phyloP scores from a whole-genome alignment of 2,113 vertebrate species.

The Chauna torquata region DNA sequence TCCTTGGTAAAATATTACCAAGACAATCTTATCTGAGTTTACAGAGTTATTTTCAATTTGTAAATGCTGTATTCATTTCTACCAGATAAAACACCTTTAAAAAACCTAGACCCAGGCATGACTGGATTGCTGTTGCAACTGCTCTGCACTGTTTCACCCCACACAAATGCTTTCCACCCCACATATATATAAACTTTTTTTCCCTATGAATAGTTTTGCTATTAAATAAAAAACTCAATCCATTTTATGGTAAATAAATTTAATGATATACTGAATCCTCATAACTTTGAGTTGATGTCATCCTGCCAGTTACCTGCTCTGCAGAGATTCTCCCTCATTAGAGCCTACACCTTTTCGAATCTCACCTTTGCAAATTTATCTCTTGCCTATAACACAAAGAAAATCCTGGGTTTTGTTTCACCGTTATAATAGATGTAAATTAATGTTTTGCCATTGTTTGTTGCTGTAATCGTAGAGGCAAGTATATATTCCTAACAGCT shows the following conservation, averaged over 20 bases:
- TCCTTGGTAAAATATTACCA: slow-evolving; percentile 70
- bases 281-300: slow-evolving; percentile 42
- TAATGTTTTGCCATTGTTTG: slow-evolving; percentile 83
- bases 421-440: slow-evolving; percentile 81
- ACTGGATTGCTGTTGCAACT: slow-evolving; percentile 37
- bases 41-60: slow-evolving; percentile 79
- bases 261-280: slow-evolving; percentile 40
- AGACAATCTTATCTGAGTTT: slow-evolving; percentile 81
- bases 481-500: slow-evolving; percentile 84
- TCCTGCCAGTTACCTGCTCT: neutral
- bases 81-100: slow-evolving; percentile 70
- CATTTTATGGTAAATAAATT: slow-evolving; percentile 56
- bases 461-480: slow-evolving; percentile 78
- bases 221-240: neutral
- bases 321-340: slow-evolving; percentile 29
- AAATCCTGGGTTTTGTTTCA: slow-evolving; percentile 67
- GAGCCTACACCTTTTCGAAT: slow-evolving; percentile 6
- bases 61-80: slow-evolving; percentile 72
- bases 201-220: slow-evolving; percentile 28
- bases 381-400: slow-evolving; percentile 35
- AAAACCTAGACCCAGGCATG: slow-evolving; percentile 40
- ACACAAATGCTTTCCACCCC: slow-evolving; percentile 11
- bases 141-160: neutral
- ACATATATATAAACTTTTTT: slow-evolving; percentile 15
- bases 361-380: slow-evolving; percentile 64